A percentile compares a stretch with the other conserved stretches of the same genome.
Evolutionary conservation across 2,113 vertebrate species (phyloP).

Genomic region (Urocynchramus pylzowi): DNA sequence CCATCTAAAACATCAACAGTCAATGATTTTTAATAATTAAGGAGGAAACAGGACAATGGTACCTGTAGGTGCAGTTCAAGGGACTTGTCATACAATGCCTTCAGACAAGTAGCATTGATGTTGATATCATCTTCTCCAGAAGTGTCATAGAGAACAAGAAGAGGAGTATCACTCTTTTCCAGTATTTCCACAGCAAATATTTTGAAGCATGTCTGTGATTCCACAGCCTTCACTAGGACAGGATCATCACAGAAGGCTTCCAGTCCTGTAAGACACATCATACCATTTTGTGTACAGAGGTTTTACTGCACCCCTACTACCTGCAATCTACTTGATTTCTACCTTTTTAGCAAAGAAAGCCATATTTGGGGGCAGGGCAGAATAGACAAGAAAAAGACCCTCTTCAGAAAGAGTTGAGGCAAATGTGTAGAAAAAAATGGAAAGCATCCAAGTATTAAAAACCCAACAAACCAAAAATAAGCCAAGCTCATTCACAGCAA

Average conservation of each 20-base stretch:
- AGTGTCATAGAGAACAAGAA: slow-evolving; percentile 89
- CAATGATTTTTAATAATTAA: background rate
- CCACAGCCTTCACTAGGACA: slow-evolving; percentile 78
- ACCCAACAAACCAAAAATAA: background rate
- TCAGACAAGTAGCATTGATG: slow-evolving; percentile 85
- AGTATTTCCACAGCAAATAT: slow-evolving; percentile 89
- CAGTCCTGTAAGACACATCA: slow-evolving; percentile 76
- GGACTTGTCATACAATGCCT: slow-evolving; percentile 80
- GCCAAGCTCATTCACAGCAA: background rate
- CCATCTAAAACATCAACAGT: background rate
- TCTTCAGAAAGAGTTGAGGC: background rate
- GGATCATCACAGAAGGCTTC: slow-evolving; percentile 82
- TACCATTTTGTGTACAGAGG: background rate
- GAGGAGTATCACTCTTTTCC: slow-evolving; percentile 76
- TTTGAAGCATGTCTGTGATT: slow-evolving; percentile 79
- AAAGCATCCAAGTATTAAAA: background rate
- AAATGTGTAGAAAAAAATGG: background rate
- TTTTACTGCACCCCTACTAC: background rate
- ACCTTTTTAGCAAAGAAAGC: background rate
- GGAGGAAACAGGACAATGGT: background rate
- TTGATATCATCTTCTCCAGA: slow-evolving; percentile 90
- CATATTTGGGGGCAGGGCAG: background rate
- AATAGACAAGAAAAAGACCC: background rate
- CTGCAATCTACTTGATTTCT: background rate
- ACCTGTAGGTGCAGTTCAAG: slow-evolving; percentile 86